Percentiles rank a stretch among this genome's conserved stretches.
phyloP scores from a whole-genome alignment of 2,113 vertebrate genomes.

The Cygnus atratus region DNA sequence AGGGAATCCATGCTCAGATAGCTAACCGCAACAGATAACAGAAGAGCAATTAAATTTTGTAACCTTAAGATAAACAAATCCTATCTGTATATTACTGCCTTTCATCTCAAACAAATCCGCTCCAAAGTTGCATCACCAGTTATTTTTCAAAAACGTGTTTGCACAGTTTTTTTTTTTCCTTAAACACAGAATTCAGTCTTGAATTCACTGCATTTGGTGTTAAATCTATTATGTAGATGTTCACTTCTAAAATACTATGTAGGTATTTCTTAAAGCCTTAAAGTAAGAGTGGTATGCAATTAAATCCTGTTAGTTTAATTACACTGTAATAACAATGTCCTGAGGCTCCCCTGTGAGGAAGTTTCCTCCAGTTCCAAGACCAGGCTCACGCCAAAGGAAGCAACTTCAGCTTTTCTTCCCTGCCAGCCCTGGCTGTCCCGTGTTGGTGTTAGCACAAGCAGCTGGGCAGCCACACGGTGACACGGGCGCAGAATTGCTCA shows the following conservation, averaged over 20 bases:
- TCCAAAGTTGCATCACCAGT: neutral
- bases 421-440: neutral
- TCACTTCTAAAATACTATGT: neutral
- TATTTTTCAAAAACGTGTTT: neutral
- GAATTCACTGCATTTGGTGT: neutral
- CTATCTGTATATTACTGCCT: neutral
- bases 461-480: accelerated
- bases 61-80: neutral
- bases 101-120: neutral
- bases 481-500: neutral
- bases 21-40: neutral
- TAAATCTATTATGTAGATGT: neutral
- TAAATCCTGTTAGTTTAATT: neutral
- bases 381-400: neutral
- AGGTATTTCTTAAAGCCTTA: neutral
- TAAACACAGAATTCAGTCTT: neutral
- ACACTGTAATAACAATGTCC: neutral
- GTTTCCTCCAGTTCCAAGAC: neutral
- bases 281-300: neutral
- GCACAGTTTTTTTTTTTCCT: neutral
- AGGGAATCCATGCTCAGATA: neutral
- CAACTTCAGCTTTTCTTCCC: neutral
- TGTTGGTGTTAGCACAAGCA: neutral
- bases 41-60: neutral
- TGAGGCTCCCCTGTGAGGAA: neutral